Base-by-base conservation (phyloP, 2,888 invertebrate genomes). In the Thereva unica region DNA sequence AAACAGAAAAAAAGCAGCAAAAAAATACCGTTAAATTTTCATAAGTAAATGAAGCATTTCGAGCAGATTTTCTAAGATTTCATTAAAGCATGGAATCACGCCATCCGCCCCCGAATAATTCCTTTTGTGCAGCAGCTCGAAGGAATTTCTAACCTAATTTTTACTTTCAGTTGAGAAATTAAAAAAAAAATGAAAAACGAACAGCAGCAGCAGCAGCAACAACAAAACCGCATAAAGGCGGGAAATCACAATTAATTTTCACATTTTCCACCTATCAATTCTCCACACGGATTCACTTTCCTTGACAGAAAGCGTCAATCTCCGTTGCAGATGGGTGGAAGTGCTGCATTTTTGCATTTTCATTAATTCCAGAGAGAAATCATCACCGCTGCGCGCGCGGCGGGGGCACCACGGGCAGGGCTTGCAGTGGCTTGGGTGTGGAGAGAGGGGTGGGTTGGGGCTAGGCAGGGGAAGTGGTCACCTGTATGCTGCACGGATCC, bases 111-210 rank as follows among this genome's bases (percentile, higher is more conserved):
- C 23, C 23, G 23, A 23, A 23, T 23, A 23, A 23, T 23, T 23
- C 23, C 23, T 23, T 23, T 23, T 23, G 23, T 23, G 23, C 23
- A 23, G 23, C 23, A 23, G 23, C 23, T 23, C 23, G 23, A 23
- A 23, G 23, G 23, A 23, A 23, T 23, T 23, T 23, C 23, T 23
- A 23, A 50, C 50, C 61, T 50, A 61, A 50, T 61, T 61, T 61
- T 61, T 50, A 61, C 61, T 61, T 61, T 61, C 61, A 50, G 61
- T 37, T 23, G 61, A 61, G 61, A 61, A 61, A 61, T 61, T 40
- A 61, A 50, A 41, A 34, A 50, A 41, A 34, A 23, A 23, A 23
- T 23, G 23, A 23, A 23, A 23, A 23, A 23, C 23, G 23, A 23
- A 23, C 23, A 23, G 23, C 23, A 23, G 23, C 23, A 23, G 23